Evolutionary conservation across 2,113 vertebrate species (phyloP), one percentile per base, ranked within the genome.

Genomic region (Acrocephalus arundinaceus): DNA sequence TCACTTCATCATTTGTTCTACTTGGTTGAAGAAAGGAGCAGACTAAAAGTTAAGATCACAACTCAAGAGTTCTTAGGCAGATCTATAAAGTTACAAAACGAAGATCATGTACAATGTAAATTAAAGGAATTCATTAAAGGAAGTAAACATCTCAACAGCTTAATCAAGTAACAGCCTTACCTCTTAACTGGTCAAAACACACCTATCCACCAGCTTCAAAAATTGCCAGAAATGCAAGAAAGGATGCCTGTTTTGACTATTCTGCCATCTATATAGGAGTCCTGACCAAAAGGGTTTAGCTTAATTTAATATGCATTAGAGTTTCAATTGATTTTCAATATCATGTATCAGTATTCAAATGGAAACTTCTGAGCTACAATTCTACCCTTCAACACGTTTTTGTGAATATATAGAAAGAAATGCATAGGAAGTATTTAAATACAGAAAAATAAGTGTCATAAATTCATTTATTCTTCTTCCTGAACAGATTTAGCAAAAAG

Each of bases 81-180:
- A 68, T 6, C 7, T 49, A 58, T 2, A 11, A 45, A 52, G 13
- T 39, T 62, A 61, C 2, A 76, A 57, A 85, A 16, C 7, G 31
- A 84, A 71, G 28, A 78, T 15, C 5, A 25, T 1, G 4, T n/a
- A 49, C 15, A 54, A 41, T 3, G 0, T 7, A 54, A 20, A 1
- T 22, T 67, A n/a, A 84, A 85, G 14, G 59, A 62, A 39, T 43
- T n/a, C 43, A 14, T 49, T 55, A 68, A 74, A 90, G 22, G 6
- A 90, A 89, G 67, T 2, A 3, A 13, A 75, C 18, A 54, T 1
- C 0, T 2, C 41, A 92, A 68, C 5, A 79, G 14, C 9, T 63
- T 51, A 84, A 37, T 15, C 7, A 89, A 78, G 16, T 39, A 57
- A 66, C 0, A 3, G 39, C 3, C 25, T 73, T 80, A 30, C 4